These are phyloP conservation scores for Agrilus cyanescens DNA, from an alignment of 2,888 invertebrate species.

Conservation along the genomic window DNA sequence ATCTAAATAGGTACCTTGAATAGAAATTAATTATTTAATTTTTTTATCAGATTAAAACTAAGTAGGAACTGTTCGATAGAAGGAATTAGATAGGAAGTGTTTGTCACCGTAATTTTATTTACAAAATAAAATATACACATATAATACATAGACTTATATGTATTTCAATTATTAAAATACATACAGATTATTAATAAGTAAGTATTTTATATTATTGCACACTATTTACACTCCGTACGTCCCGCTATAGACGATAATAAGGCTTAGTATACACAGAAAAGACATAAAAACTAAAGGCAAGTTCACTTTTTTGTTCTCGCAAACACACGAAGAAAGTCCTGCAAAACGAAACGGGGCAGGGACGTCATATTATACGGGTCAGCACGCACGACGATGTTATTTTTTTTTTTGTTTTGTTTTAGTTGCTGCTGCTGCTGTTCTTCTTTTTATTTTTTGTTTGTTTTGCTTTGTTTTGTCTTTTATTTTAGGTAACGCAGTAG, in stretches of 20 bases:
- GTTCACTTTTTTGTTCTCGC: conserved; percentile 1
- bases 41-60: no score
- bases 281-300: background rate
- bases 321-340: conserved; percentile 1
- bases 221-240: conserved; percentile 24
- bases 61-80: no score
- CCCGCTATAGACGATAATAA: background rate
- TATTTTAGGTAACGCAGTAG: conserved; percentile 6
- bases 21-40: no score
- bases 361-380: no score
- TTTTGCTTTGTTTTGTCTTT: background rate
- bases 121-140: conserved; percentile 15
- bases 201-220: conserved; percentile 24
- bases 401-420: no score
- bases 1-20: no score
- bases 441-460: no score
- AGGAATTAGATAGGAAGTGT: background rate
- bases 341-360: no score
- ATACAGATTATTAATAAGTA: conserved; percentile 17
- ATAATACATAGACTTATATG: conserved; percentile 6
- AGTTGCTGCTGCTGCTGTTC: no score
- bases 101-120: conserved; percentile 15
- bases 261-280: no score
- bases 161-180: conserved; percentile 26
- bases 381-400: no score